A percentile compares a stretch with the other conserved stretches of the same genome.
These are phyloP conservation scores for Rhynchomys soricoides DNA, from an alignment of 2,113 vertebrate genomes.

Conservation along the genomic window DNA sequence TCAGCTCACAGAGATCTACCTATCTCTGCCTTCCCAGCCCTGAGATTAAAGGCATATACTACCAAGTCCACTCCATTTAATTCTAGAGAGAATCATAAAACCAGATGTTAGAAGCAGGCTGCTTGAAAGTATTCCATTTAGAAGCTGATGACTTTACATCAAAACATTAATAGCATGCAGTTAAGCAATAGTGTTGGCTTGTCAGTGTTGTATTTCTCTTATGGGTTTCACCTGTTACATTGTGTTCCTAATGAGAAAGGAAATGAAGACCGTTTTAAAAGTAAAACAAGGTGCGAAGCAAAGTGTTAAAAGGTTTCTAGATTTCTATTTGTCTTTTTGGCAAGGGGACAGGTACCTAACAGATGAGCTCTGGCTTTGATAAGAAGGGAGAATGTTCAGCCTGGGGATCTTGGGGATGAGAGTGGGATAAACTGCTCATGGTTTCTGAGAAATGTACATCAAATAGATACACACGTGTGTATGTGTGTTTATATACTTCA, in stretches of 20 bases:
- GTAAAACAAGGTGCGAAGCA: not conserved
- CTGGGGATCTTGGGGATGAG: not conserved
- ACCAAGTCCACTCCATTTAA: not conserved
- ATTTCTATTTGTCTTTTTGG: conserved; percentile 10
- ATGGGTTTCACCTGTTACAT: conserved; percentile 19
- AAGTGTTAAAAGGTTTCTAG: not conserved
- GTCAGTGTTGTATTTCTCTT: not conserved
- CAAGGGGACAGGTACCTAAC: not conserved
- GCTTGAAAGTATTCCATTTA: conserved; percentile 14
- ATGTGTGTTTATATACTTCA: conserved; percentile 70
- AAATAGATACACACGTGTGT: not conserved
- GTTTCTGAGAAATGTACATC: conserved; percentile 18
- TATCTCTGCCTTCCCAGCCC: not conserved
- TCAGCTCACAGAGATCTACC: not conserved
- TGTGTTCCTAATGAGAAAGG: not conserved
- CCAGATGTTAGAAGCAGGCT: not conserved
- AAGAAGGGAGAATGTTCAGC: not conserved
- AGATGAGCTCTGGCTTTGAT: not conserved
- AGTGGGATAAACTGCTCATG: not conserved
- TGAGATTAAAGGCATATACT: not conserved
- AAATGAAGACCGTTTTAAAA: not conserved
- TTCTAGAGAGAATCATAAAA: conserved; percentile 52
- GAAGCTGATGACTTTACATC: conserved; percentile 35
- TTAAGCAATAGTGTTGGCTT: not conserved
- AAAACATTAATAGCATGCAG: not conserved